Percentiles rank a stretch among this genome's conserved stretches.
Conservation (phyloP, 2,797 vertebrate genomes). For the Channallabes apus region DNA sequence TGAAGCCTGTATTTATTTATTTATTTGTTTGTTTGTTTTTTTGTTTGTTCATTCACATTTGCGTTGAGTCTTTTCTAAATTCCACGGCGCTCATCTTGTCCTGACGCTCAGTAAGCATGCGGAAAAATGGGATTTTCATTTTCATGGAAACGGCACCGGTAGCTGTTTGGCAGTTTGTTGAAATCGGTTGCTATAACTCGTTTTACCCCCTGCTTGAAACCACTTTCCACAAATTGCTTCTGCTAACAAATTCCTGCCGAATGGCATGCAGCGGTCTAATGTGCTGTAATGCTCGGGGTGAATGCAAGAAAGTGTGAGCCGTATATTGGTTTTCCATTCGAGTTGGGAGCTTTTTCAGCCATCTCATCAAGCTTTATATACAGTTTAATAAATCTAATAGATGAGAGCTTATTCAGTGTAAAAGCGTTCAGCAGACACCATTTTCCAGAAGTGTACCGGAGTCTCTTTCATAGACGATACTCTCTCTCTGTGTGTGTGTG, state of each 20-base stretch:
- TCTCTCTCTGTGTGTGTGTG: not conserved
- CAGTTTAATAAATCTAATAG: not conserved
- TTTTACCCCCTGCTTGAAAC: not conserved
- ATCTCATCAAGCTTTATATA: not conserved
- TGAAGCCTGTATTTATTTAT: constrained; percentile 23
- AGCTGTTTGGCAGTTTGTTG: constrained; percentile 27
- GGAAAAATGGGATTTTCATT: constrained; percentile 18
- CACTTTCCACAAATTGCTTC: constrained; percentile 7
- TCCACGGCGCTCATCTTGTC: not conserved
- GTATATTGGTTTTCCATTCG: constrained; percentile 5
- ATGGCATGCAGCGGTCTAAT: not conserved
- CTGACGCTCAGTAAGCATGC: constrained; percentile 26
- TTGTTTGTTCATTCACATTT: constrained; percentile 39
- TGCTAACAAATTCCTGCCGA: constrained; percentile 1
- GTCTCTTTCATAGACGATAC: not conserved
- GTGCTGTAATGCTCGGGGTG: not conserved
- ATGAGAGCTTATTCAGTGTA: not conserved
- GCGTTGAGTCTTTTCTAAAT: constrained; percentile 18
- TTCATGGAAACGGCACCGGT: not conserved
- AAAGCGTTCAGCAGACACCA: not conserved
- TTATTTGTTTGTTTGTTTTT: not conserved
- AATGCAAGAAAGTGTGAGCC: not conserved
- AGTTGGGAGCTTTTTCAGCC: not conserved
- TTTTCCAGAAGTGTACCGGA: not conserved
- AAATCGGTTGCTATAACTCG: constrained; percentile 22